Percentiles rank a stretch among this genome's conserved stretches.
Conservation (phyloP, 2,888 invertebrate genomes). For the Lordiphosa andalusiaca region DNA sequence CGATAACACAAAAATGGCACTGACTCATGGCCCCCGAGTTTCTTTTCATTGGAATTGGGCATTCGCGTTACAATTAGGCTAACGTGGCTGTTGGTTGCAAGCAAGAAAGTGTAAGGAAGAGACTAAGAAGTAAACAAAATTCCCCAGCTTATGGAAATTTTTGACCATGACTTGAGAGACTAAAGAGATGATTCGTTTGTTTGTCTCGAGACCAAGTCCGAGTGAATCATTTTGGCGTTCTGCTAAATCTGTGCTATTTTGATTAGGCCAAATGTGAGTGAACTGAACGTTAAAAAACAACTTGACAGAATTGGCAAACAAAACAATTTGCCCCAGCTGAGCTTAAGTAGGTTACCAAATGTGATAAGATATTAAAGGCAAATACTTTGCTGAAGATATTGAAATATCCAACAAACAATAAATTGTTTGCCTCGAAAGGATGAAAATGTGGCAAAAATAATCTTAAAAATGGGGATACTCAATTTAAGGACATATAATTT, state of each 20-base stretch:
- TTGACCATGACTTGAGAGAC: slow-evolving; percentile 59
- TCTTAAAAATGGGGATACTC: too few relatives aligned
- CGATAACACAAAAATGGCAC: slow-evolving; percentile 39
- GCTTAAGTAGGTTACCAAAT: slow-evolving; percentile 17
- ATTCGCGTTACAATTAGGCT: slow-evolving; percentile 64
- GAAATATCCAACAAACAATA: too few relatives aligned
- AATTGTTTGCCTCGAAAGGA: too few relatives aligned
- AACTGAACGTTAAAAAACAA: slow-evolving; percentile 43
- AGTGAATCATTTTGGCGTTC: too few relatives aligned
- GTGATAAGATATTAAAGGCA: not conserved
- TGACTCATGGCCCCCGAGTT: slow-evolving; percentile 48
- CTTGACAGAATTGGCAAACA: slow-evolving; percentile 48
- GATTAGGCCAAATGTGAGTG: slow-evolving; percentile 69
- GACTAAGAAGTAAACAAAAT: slow-evolving; percentile 29
- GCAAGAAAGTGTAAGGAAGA: slow-evolving; percentile 58
- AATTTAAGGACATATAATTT: too few relatives aligned
- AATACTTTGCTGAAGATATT: too few relatives aligned
- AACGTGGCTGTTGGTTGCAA: slow-evolving; percentile 26
- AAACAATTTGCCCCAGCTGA: slow-evolving; percentile 1
- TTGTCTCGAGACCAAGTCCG: slow-evolving; percentile 14
- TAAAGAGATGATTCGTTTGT: slow-evolving; percentile 23
- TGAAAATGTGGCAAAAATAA: too few relatives aligned
- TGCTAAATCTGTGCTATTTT: slow-evolving; percentile 45
- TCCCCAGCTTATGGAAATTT: slow-evolving; percentile 57
- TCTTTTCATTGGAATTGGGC: slow-evolving; percentile 67